Conservation (phyloP, 2,113 vertebrate genomes). For the Callionymus lyra region DNA sequence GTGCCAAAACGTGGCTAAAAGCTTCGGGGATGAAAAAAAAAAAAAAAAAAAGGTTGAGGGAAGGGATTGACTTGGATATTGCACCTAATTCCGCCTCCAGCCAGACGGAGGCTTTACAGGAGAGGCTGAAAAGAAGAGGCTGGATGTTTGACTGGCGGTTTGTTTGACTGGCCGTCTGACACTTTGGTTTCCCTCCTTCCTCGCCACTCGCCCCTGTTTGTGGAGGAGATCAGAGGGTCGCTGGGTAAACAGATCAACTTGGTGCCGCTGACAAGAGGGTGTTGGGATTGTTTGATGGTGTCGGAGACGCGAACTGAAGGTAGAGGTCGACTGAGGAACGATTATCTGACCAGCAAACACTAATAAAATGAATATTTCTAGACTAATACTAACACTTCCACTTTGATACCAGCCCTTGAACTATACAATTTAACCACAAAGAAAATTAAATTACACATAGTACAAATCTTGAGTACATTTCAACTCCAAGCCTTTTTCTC, state of each 20-base stretch:
- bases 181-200: constrained; percentile 42
- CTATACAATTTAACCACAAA: too few species aligned
- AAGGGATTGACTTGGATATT: constrained; percentile 90
- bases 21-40: too few species aligned
- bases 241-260: constrained; percentile 67
- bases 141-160: constrained; percentile 29
- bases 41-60: constrained; percentile 68
- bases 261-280: constrained; percentile 53
- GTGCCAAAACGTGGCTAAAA: constrained; percentile 95
- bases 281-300: constrained; percentile 28
- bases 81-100: constrained; percentile 69
- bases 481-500: too few species aligned
- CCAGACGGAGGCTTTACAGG: constrained; percentile 62
- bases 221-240: constrained; percentile 62
- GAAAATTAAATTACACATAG: too few species aligned
- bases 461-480: too few species aligned
- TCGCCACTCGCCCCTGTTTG: constrained; percentile 57
- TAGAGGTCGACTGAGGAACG: constrained; percentile 12
- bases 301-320: constrained; percentile 39
- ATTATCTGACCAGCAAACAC: constrained; percentile 46
- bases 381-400: too few species aligned
- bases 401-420: too few species aligned
- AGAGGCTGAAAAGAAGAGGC: constrained; percentile 30
- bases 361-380: constrained; percentile 38
- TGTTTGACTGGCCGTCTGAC: constrained; percentile 43